Evolutionary conservation across 2,797 vertebrate genomes (phyloP).

Genomic region (Rhabdomys pumilio): DNA sequence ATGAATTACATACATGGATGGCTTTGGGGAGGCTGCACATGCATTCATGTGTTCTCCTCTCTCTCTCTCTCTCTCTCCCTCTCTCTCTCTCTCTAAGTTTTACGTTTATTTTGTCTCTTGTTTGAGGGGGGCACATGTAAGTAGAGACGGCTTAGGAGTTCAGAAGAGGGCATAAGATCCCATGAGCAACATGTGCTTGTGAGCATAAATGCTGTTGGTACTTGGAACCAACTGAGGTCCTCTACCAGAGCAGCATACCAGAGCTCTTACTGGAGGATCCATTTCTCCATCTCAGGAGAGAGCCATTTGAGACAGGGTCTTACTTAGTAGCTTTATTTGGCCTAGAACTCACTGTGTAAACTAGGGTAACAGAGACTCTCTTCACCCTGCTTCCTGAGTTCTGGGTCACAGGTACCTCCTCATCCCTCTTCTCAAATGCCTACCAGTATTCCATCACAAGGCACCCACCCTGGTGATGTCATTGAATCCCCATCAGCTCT

Average conservation of each 20-base stretch:
- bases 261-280: neutral
- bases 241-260: neutral
- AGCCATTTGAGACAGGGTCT: neutral
- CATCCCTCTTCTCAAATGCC: neutral
- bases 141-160: too few relatives aligned
- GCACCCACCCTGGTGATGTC: neutral
- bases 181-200: neutral
- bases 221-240: too few relatives aligned
- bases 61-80: too few relatives aligned
- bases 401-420: neutral
- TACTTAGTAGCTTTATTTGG: neutral
- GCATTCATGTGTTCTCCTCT: neutral
- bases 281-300: neutral
- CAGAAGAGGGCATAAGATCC: neutral
- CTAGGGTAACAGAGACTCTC: neutral
- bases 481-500: neutral
- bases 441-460: neutral
- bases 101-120: neutral
- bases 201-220: neutral
- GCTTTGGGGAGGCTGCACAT: neutral
- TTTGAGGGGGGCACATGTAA: neutral
- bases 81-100: too few relatives aligned
- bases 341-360: neutral
- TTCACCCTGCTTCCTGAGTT: neutral
- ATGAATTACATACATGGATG: neutral